Conservation (phyloP, 2,113 vertebrate species). For the Bothrops jararaca region DNA sequence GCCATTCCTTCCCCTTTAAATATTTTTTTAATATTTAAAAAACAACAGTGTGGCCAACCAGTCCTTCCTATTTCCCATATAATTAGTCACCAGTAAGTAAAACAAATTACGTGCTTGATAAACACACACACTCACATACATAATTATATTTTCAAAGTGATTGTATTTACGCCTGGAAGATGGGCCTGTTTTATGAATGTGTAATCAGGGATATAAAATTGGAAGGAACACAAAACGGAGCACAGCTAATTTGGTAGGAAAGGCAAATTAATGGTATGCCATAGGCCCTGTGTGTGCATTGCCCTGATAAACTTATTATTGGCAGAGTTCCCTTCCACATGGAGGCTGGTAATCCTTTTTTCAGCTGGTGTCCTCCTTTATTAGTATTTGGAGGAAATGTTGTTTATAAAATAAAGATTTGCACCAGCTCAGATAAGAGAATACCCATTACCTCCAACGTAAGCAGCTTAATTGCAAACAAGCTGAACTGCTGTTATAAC, state of each 20-base stretch:
- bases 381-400: constrained; percentile 85
- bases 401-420: constrained; percentile 87
- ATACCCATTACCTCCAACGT: constrained; percentile 69
- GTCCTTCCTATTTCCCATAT: constrained; percentile 67
- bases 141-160: constrained; percentile 76
- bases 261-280: constrained; percentile 75
- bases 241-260: constrained; percentile 80
- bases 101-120: constrained; percentile 77
- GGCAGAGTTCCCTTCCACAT: constrained; percentile 83
- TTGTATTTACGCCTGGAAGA: constrained; percentile 72
- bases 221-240: constrained; percentile 80
- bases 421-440: constrained; percentile 86
- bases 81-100: constrained; percentile 73
- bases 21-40: constrained; percentile 39
- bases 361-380: constrained; percentile 76
- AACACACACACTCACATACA: constrained; percentile 47
- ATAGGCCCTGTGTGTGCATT: constrained; percentile 77
- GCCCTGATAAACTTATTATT: constrained; percentile 93
- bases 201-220: constrained; percentile 80
- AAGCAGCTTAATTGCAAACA: constrained; percentile 78
- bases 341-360: constrained; percentile 77
- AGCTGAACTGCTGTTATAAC: constrained; percentile 57
- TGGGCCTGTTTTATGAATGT: constrained; percentile 77
- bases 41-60: constrained; percentile 52
- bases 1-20: constrained; percentile 40